These are phyloP conservation scores for Macrobrachium rosenbergii DNA, from an alignment of 1,140 invertebrate genomes.

Conservation along the genomic window DNA sequence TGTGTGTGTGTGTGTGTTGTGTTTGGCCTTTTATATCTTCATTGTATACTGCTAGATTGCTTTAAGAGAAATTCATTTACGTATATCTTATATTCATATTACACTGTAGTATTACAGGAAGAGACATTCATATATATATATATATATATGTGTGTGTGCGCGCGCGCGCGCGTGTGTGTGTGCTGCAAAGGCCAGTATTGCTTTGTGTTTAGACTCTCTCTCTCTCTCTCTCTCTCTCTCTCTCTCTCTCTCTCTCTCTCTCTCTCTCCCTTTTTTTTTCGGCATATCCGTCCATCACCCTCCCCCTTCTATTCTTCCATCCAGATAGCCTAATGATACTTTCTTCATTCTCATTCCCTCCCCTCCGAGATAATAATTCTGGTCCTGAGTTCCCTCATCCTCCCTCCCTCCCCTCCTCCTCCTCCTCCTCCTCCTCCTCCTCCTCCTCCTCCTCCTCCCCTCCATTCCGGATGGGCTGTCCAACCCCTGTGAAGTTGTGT, in stretches of 20 bases:
- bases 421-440: not conserved
- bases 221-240: conserved; percentile 23
- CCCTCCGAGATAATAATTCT: not conserved
- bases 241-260: not conserved
- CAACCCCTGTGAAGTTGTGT: not conserved
- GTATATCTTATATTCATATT: not conserved
- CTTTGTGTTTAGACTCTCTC: too few relatives aligned
- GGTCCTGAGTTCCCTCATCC: not conserved
- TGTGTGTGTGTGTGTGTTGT: too few relatives aligned
- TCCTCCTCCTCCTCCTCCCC: not conserved
- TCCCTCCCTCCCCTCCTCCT: not conserved
- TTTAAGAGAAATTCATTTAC: not conserved
- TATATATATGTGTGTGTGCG: not conserved
- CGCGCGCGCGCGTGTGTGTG: not conserved
- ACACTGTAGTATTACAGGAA: too few relatives aligned
- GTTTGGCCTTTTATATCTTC: too few relatives aligned
- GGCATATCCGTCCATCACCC: not conserved
- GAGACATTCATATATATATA: too few relatives aligned
- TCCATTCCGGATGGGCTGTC: not conserved
- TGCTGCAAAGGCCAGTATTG: not conserved
- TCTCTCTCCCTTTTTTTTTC: not conserved
- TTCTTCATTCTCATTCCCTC: not conserved
- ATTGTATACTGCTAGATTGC: too few relatives aligned
- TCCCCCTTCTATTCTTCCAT: not conserved
- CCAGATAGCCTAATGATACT: not conserved